Conservation (phyloP, 2,888 invertebrate species). For the Adineta ricciae region DNA sequence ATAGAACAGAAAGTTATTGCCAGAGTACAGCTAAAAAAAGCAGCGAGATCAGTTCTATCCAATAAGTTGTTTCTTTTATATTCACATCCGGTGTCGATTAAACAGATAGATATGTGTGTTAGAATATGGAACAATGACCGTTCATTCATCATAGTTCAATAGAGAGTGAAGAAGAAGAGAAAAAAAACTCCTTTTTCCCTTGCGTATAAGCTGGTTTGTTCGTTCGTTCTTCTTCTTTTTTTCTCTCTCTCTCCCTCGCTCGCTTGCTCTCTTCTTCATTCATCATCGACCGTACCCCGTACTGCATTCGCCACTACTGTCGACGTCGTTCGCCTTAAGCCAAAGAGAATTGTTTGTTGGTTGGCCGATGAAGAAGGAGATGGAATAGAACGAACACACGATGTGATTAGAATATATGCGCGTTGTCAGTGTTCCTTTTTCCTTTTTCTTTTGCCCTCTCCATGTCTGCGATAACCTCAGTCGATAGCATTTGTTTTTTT, state of each 20-base stretch:
- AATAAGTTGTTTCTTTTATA: not conserved
- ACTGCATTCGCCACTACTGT: not conserved
- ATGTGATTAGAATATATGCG: not conserved
- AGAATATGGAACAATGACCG: not conserved
- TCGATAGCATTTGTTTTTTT: not conserved
- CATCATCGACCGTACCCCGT: not conserved
- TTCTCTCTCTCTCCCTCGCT: not conserved
- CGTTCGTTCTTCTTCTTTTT: not conserved
- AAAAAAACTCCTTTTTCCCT: not conserved
- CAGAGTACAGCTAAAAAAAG: not conserved
- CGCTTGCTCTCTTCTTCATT: not conserved
- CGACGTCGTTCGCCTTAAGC: not conserved
- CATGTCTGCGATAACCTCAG: not conserved
- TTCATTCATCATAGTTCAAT: not conserved
- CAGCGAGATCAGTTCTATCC: not conserved
- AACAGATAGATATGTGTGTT: not conserved
- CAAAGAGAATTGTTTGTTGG: not conserved
- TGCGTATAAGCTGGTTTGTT: not conserved
- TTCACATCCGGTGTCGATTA: not conserved
- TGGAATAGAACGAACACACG: conserved; percentile 2
- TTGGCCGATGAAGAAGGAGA: not conserved
- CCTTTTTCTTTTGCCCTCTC: not conserved
- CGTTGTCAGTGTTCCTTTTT: conserved; percentile 5
- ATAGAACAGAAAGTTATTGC: not conserved
- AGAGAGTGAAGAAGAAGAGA: not conserved